Percentiles rank a stretch among this genome's conserved stretches.
phyloP scores from a whole-genome alignment of 2,888 invertebrate species.

The Cosmopolites sordidus region DNA sequence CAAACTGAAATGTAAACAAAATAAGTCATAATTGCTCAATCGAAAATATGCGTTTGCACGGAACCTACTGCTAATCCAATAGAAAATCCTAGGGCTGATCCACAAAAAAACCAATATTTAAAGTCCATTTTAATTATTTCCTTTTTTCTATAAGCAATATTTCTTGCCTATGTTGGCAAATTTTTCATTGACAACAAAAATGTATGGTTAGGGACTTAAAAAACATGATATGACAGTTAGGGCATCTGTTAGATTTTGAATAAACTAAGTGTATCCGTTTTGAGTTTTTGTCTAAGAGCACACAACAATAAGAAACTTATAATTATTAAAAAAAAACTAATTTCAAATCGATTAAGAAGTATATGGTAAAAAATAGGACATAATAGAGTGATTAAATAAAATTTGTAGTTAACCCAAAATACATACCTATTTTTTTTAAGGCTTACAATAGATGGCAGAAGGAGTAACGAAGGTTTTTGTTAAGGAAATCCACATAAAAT shows the following conservation, averaged over 20 bases:
- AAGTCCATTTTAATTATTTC: constrained; percentile 14
- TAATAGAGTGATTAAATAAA: no score
- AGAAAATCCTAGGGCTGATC: constrained; percentile 21
- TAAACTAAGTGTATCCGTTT: no score
- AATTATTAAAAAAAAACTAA: no score
- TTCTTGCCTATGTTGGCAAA: constrained; percentile 21
- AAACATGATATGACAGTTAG: no score
- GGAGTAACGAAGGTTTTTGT: not conserved
- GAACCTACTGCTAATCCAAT: constrained; percentile 18
- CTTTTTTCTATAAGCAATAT: not conserved
- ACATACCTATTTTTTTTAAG: not conserved
- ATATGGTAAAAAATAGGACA: no score
- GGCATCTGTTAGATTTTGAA: no score
- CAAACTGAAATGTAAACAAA: constrained; percentile 52
- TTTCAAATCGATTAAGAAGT: no score
- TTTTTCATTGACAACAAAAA: constrained; percentile 3
- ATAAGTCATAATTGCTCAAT: not conserved
- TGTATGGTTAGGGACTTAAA: not conserved
- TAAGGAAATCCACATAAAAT: not conserved
- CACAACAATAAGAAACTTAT: no score
- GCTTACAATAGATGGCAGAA: not conserved
- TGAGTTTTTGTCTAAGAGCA: no score
- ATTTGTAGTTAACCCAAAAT: not conserved
- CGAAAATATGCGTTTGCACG: not conserved
- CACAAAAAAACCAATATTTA: constrained; percentile 16